phyloP scores from a whole-genome alignment of 2,888 invertebrate genomes.

The Plagiodera versicolora region DNA sequence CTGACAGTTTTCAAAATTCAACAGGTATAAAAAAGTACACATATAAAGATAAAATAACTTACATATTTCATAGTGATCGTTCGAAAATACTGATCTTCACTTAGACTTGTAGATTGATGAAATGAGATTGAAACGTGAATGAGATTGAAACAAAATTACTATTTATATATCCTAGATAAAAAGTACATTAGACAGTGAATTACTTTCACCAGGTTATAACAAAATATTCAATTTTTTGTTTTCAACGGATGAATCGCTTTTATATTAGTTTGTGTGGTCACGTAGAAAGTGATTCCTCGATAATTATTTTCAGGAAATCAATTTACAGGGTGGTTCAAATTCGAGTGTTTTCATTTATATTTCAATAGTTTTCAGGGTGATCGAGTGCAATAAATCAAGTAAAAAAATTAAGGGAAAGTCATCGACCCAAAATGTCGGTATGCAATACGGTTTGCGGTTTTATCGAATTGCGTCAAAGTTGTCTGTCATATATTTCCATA shows the following conservation, averaged over 20 bases:
- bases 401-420: too few relatives aligned
- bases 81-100: not conserved
- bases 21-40: too few relatives aligned
- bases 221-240: constrained; percentile 9
- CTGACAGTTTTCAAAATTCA: too few relatives aligned
- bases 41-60: too few relatives aligned
- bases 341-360: too few relatives aligned
- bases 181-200: constrained; percentile 11
- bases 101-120: not conserved
- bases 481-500: too few relatives aligned
- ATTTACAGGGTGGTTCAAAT: not conserved
- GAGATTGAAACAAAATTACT: constrained; percentile 2
- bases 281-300: not conserved
- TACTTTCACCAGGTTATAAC: constrained; percentile 16
- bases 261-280: not conserved
- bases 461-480: too few relatives aligned
- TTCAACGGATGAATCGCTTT: constrained; percentile 13
- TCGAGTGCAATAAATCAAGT: too few relatives aligned
- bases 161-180: constrained; percentile 16
- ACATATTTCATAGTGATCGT: not conserved
- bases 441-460: too few relatives aligned
- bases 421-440: too few relatives aligned
- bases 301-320: not conserved
- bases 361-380: too few relatives aligned
- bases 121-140: constrained; percentile 6